A percentile compares a stretch with the other conserved stretches of the same genome.
Conservation (phyloP, 2,888 invertebrate species). For the Eupithecia insigniata region DNA sequence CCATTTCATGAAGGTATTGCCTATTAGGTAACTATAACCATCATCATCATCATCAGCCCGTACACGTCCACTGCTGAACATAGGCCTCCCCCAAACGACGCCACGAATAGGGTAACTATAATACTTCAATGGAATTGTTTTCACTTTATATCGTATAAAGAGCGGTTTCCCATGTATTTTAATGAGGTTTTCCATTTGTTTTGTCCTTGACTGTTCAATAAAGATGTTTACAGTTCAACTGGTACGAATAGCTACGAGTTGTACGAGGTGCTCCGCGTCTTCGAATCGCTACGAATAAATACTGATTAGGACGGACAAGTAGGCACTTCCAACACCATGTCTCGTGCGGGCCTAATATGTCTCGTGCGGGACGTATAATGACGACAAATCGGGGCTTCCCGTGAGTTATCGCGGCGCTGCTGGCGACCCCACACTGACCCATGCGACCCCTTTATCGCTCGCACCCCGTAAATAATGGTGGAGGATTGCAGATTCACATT, state of each 20-base stretch:
- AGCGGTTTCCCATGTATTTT: too few species aligned
- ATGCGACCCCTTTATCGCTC: constrained; percentile 24
- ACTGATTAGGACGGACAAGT: constrained; percentile 21
- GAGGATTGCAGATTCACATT: neutral
- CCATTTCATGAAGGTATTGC: neutral
- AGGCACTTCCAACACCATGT: constrained; percentile 6
- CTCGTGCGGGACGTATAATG: constrained; percentile 47
- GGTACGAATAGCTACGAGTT: constrained; percentile 7
- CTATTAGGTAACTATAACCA: too few species aligned
- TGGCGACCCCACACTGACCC: constrained; percentile 31
- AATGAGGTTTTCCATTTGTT: neutral
- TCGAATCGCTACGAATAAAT: constrained; percentile 26
- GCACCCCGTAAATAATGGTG: constrained; percentile 28
- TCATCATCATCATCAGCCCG: too few species aligned
- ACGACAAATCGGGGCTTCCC: constrained; percentile 56
- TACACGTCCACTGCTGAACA: too few species aligned
- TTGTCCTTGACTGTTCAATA: neutral
- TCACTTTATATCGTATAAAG: neutral
- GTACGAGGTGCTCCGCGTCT: neutral
- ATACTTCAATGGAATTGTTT: neutral
- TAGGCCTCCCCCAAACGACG: too few species aligned
- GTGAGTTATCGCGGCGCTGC: constrained; percentile 49
- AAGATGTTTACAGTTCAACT: neutral
- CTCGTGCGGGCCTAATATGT: constrained; percentile 10
- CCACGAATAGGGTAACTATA: too few species aligned